Percentiles rank a stretch among this genome's conserved stretches.
Evolutionary conservation across 2,113 vertebrate genomes (phyloP).

Genomic region (Mesembrinibis cayennensis): DNA sequence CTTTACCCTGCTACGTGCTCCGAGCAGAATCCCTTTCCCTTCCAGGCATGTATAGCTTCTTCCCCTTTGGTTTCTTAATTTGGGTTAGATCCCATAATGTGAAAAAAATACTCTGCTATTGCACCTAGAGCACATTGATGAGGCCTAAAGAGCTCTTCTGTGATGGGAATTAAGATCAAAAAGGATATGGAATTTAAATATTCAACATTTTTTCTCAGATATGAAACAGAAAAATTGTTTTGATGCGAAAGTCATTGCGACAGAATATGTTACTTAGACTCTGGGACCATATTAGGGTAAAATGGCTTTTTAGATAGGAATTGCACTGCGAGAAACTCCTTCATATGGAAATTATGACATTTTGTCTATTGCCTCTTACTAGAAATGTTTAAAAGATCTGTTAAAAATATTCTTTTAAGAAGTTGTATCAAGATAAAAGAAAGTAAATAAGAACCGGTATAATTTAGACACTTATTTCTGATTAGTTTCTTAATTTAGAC

Average conservation of each 20-base stretch:
- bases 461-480: slow-evolving; percentile 11
- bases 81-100: slow-evolving; percentile 46
- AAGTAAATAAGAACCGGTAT: background rate
- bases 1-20: background rate
- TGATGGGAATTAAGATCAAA: slow-evolving; percentile 69
- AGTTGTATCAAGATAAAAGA: slow-evolving; percentile 1
- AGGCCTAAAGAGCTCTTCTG: slow-evolving; percentile 56
- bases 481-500: background rate
- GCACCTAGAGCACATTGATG: slow-evolving; percentile 57
- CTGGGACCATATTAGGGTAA: slow-evolving; percentile 45
- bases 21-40: slow-evolving; percentile 7
- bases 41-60: slow-evolving; percentile 10
- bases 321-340: slow-evolving; percentile 30
- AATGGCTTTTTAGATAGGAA: slow-evolving; percentile 41
- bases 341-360: slow-evolving; percentile 66
- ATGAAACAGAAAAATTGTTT: slow-evolving; percentile 61
- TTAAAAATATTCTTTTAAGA: slow-evolving; percentile 30
- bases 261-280: slow-evolving; percentile 53
- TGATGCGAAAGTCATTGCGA: slow-evolving; percentile 57
- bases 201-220: slow-evolving; percentile 46
- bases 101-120: slow-evolving; percentile 49
- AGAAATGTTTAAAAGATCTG: slow-evolving; percentile 39
- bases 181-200: slow-evolving; percentile 63
- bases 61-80: slow-evolving; percentile 61
- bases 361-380: slow-evolving; percentile 57